Conservation (phyloP, 2,113 vertebrate genomes). For the Eptesicus fuscus region DNA sequence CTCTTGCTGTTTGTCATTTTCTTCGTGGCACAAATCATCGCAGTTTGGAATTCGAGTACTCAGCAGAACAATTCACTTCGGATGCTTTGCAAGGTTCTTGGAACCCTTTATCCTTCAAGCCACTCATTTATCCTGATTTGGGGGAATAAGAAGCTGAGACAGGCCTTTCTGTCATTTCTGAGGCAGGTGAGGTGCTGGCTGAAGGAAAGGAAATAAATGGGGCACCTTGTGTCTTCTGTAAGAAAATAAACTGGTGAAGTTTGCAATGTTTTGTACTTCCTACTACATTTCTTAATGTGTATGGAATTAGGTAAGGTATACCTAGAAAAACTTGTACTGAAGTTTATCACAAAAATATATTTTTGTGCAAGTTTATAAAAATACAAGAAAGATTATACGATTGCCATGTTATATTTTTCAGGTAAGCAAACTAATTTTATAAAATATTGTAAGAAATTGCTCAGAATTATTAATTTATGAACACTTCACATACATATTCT, state of each 20-base stretch:
- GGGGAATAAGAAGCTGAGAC: slow-evolving; percentile 48
- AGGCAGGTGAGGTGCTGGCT: background rate
- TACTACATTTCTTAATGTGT: background rate
- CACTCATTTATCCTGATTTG: slow-evolving; percentile 56
- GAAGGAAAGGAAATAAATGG: background rate
- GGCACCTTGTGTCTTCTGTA: no score
- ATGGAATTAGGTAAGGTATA: background rate
- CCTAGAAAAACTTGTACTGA: background rate
- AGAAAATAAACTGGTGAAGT: no score
- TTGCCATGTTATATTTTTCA: background rate
- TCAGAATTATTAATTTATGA: background rate
- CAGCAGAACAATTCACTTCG: fast-evolving
- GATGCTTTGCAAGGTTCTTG: fast-evolving
- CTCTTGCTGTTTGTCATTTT: background rate
- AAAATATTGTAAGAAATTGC: background rate
- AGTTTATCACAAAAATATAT: background rate
- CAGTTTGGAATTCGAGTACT: background rate
- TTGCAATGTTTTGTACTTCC: background rate
- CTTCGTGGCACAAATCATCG: background rate
- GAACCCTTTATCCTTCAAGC: background rate
- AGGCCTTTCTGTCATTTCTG: background rate
- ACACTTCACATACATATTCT: background rate
- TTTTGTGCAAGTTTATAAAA: background rate
- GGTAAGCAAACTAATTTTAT: background rate
- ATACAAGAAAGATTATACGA: background rate